Evolutionary conservation across 2,797 vertebrate species (phyloP).

Genomic region (Eptatretus atami): DNA sequence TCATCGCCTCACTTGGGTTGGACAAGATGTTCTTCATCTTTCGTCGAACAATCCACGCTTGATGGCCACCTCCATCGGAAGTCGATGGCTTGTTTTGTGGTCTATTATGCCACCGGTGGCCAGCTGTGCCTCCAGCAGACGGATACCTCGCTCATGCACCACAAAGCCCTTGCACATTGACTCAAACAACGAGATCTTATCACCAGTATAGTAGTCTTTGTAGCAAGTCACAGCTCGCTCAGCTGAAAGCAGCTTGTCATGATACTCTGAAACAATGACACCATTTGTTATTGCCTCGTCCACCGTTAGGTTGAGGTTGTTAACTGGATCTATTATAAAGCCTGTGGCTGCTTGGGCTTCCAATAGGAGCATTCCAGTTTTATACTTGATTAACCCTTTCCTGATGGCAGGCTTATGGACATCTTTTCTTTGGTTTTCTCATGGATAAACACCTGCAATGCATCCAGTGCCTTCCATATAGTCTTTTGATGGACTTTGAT

Average conservation of each 20-base stretch:
- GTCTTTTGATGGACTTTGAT: slow-evolving; percentile 9
- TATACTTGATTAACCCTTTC: slow-evolving; percentile 7
- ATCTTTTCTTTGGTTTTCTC: slow-evolving; percentile 8
- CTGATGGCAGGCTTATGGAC: slow-evolving; percentile 8
- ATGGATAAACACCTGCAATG: neutral
- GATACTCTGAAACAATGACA: neutral
- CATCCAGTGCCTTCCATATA: slow-evolving; percentile 15
- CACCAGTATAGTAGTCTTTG: slow-evolving; percentile 65
- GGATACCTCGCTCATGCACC: slow-evolving; percentile 24
- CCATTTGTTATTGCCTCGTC: slow-evolving; percentile 19
- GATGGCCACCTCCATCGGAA: slow-evolving; percentile 72
- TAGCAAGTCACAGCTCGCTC: slow-evolving; percentile 48
- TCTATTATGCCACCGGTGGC: slow-evolving; percentile 32
- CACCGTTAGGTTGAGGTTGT: slow-evolving; percentile 17
- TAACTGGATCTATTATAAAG: slow-evolving; percentile 11
- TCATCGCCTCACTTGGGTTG: slow-evolving; percentile 74
- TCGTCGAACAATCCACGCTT: slow-evolving; percentile 76
- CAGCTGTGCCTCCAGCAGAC: slow-evolving; percentile 35
- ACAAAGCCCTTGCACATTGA: slow-evolving; percentile 19
- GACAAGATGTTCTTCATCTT: slow-evolving; percentile 93
- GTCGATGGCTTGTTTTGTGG: slow-evolving; percentile 47
- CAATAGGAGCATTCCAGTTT: slow-evolving; percentile 8
- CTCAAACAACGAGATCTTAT: slow-evolving; percentile 52
- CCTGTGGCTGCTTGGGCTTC: slow-evolving; percentile 10
- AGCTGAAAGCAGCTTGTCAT: slow-evolving; percentile 1